These are phyloP conservation scores for Puntigrus tetrazona DNA, from an alignment of 2,113 vertebrate genomes.

Conservation along the genomic window DNA sequence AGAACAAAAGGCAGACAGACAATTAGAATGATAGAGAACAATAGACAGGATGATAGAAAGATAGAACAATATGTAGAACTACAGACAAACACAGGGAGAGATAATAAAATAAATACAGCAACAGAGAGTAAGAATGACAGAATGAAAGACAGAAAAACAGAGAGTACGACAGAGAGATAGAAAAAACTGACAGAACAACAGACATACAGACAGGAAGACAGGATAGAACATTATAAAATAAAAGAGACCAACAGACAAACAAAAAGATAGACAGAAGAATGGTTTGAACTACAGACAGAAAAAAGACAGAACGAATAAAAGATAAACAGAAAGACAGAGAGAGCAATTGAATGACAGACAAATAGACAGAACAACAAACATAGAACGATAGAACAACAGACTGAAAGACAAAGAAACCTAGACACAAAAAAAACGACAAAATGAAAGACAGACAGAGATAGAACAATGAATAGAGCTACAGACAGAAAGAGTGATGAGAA, in stretches of 20 bases:
- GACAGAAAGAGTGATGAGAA: not conserved
- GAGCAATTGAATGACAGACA: conserved; percentile 23
- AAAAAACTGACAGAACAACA: conserved; percentile 8
- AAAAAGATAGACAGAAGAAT: not conserved
- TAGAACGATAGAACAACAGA: not conserved
- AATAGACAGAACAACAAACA: not conserved
- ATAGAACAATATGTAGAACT: not conserved
- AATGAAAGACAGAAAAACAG: no score
- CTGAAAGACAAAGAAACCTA: not conserved
- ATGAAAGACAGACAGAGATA: not conserved
- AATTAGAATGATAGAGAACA: not conserved
- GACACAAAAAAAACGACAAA: not conserved
- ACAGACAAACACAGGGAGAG: not conserved
- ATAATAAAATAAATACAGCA: no score
- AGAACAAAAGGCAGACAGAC: not conserved
- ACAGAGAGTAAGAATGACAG: no score
- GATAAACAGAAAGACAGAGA: conserved; percentile 13
- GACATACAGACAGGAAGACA: not conserved
- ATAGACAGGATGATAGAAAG: not conserved
- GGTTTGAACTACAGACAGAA: not conserved
- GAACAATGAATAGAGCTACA: no score
- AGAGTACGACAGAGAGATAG: not conserved
- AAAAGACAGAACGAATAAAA: not conserved
- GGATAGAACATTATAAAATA: not conserved
- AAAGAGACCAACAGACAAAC: not conserved